These are phyloP conservation scores for Sinosuthora webbiana DNA, from an alignment of 2,113 vertebrate species.

Conservation along the genomic window DNA sequence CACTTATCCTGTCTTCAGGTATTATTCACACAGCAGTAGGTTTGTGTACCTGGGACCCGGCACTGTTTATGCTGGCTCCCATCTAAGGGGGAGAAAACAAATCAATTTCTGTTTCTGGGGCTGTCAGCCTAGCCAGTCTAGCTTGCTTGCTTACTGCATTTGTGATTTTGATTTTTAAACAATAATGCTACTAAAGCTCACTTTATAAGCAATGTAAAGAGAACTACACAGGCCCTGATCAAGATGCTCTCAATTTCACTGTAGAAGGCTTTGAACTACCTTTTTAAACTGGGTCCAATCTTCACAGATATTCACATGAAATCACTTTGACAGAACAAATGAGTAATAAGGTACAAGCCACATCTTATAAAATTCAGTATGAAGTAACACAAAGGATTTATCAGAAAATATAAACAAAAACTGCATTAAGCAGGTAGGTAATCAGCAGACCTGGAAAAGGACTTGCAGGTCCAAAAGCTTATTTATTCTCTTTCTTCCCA, in stretches of 20 bases:
- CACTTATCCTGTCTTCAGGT: background rate
- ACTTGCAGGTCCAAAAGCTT: background rate
- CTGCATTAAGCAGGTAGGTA: background rate
- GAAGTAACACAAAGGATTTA: background rate
- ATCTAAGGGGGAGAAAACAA: background rate
- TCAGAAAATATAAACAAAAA: background rate
- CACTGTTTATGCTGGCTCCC: background rate
- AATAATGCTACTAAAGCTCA: background rate
- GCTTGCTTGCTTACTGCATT: background rate
- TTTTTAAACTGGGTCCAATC: background rate
- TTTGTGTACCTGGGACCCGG: background rate
- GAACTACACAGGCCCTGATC: background rate
- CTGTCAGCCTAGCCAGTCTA: background rate
- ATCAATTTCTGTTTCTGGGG: background rate
- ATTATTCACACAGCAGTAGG: background rate
- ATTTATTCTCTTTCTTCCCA: background rate
- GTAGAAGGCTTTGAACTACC: background rate
- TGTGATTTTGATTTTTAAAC: background rate
- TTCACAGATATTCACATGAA: slow-evolving; percentile 1
- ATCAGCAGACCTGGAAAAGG: background rate
- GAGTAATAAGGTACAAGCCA: slow-evolving; percentile 4
- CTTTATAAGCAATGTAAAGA: background rate
- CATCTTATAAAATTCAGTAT: background rate
- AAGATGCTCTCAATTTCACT: slow-evolving; percentile 29
- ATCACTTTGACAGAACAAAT: background rate